Evolutionary conservation across 2,888 invertebrate species (phyloP).

Genomic region (Drosophila parthenogenetica): DNA sequence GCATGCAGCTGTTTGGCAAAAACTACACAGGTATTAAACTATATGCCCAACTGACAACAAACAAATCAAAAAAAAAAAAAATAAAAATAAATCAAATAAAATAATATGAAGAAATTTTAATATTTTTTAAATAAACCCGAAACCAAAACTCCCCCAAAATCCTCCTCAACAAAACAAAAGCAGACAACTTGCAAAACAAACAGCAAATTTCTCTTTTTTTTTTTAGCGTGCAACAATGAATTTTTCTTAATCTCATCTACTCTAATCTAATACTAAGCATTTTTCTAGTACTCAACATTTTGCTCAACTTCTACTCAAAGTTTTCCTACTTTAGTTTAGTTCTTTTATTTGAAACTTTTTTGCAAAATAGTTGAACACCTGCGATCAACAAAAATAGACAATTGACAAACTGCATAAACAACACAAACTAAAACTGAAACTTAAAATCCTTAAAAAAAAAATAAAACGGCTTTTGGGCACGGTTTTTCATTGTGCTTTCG

Average conservation of each 20-base stretch:
- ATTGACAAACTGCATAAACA: conserved; percentile 31
- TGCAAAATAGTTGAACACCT: conserved; percentile 41
- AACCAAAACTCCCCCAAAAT: background rate
- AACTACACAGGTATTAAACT: conserved; percentile 91
- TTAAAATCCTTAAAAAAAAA: conserved; percentile 4
- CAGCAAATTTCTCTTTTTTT: conserved; percentile 52
- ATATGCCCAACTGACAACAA: conserved; percentile 73
- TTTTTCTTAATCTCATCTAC: conserved; percentile 38
- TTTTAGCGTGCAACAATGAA: conserved; percentile 70
- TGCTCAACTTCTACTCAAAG: conserved; percentile 59
- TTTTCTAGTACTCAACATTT: conserved; percentile 60
- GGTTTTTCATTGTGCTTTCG: conserved; percentile 63
- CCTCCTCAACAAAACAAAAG: conserved; percentile 3
- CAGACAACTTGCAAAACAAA: conserved; percentile 40
- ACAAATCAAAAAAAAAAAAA: conserved; percentile 17
- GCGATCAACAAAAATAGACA: conserved; percentile 39
- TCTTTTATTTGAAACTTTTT: conserved; percentile 8
- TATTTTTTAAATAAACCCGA: background rate
- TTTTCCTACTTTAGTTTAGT: conserved; percentile 20
- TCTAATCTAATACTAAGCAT: conserved; percentile 45
- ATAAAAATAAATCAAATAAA: background rate
- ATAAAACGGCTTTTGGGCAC: conserved; percentile 71
- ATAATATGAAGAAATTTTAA: background rate
- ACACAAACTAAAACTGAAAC: conserved; percentile 26
- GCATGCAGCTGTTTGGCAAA: conserved; percentile 99